These are phyloP conservation scores for Oryzias javanicus DNA, from an alignment of 2,113 vertebrate genomes.

Conservation along the genomic window DNA sequence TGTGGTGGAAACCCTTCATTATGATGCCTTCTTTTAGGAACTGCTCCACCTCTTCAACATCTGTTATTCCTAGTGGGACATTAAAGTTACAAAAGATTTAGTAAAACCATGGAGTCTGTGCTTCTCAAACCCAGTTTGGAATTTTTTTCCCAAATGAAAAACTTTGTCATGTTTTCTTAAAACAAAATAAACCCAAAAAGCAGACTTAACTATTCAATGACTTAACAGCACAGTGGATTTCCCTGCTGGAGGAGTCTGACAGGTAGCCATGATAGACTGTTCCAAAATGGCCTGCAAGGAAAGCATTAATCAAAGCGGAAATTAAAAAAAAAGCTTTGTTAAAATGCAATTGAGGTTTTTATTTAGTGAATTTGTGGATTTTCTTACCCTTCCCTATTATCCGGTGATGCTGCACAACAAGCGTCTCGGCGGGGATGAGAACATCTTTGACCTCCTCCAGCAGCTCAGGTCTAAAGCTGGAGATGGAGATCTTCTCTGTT, in stretches of 20 bases:
- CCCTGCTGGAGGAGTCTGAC: conserved; percentile 77
- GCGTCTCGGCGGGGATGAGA: conserved; percentile 85
- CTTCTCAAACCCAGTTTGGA: too few relatives aligned
- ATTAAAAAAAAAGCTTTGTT: background rate
- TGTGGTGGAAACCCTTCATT: conserved; percentile 94
- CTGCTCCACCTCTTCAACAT: conserved; percentile 93
- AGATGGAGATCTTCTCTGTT: conserved; percentile 80
- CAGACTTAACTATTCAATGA: conserved; percentile 89
- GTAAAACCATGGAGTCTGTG: too few relatives aligned
- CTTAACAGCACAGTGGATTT: conserved; percentile 91
- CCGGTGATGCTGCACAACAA: conserved; percentile 82
- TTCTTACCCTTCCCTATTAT: conserved; percentile 91
- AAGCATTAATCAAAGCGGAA: background rate
- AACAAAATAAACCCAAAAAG: background rate
- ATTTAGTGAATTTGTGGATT: background rate
- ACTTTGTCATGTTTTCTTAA: background rate
- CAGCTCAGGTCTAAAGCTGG: conserved; percentile 80
- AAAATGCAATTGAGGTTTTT: background rate
- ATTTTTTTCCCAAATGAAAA: background rate
- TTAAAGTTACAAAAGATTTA: too few relatives aligned
- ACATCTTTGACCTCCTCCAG: conserved; percentile 95
- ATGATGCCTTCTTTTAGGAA: conserved; percentile 94
- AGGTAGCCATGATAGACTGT: conserved; percentile 93
- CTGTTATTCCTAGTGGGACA: conserved; percentile 84
- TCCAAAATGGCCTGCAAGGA: conserved; percentile 88